Evolutionary conservation across 2,888 invertebrate species (phyloP), one percentile per base, ranked within the genome.

Genomic region (Punctoribates punctum): DNA sequence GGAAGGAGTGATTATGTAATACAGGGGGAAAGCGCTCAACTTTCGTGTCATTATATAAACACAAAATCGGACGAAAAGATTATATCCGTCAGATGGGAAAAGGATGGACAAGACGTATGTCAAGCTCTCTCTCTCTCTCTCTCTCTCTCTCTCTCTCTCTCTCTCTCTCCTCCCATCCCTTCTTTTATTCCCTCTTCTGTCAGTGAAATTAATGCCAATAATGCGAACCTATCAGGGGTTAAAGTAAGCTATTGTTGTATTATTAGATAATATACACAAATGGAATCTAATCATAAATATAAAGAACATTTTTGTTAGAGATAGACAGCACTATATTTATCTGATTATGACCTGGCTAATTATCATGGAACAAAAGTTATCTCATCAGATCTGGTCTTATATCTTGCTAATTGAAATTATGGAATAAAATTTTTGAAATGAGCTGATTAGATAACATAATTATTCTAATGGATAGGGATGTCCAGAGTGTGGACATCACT

Each of bases 21-120:
- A 23, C 76, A 78, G 27, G 80, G 80, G 2, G 80, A 80, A 62
- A 65, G 77, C 6, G 80, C 79, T 3, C 77, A 76, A n/a, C 70
- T 80, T n/a, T 76, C 78, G 9, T 80, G 80, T 60, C 76, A 74
- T 60, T 80, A 79, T 74, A 51, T 79, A 23, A n/a, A 75, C 3
- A 62, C 48, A 46, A 78, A 78, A 29, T 74, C 77, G 0, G 70
- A 67, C 0, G 80, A 80, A 54, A 75, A 75, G 38, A 77, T 80
- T 15, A 73, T 75, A n/a, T 74, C 78, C 57, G 78, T 81, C 23
- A 77, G 77, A 34, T 80, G 80, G 79, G 74, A 78, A 42, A 80
- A 79, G 54, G 80, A 81, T 73, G 80, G 78, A 17, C 54, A 74
- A n/a, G 77, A 79, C 62, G 77, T 77, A 75, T 54, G 76, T 54